These are phyloP conservation scores for Urosaurus nigricauda DNA, from an alignment of 2,797 vertebrate genomes.

Conservation along the genomic window DNA sequence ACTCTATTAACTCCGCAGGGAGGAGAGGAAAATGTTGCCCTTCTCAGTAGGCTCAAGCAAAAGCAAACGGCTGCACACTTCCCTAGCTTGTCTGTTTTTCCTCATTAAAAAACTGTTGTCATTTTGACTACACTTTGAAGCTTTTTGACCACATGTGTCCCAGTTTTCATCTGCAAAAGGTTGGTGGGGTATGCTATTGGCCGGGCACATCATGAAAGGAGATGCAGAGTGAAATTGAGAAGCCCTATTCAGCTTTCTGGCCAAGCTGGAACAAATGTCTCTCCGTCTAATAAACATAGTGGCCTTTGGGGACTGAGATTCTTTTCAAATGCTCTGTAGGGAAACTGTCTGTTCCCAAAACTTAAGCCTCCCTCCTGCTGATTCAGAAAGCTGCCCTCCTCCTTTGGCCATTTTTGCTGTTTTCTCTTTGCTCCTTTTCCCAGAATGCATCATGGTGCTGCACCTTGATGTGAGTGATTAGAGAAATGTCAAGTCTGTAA, in stretches of 20 bases:
- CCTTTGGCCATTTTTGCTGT: not conserved
- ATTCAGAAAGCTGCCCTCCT: not conserved
- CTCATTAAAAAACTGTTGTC: no score
- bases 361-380: not conserved
- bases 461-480: constrained; percentile 33
- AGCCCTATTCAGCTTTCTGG: not conserved
- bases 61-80: no score
- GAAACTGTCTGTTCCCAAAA: not conserved
- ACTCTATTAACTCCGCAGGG: no score
- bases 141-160: no score
- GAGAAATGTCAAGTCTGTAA: constrained; percentile 28
- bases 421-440: not conserved
- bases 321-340: not conserved
- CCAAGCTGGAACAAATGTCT: not conserved
- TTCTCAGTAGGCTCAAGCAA: no score
- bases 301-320: not conserved
- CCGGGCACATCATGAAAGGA: no score
- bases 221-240: not conserved
- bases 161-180: no score
- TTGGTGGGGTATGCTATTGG: not conserved
- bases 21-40: no score
- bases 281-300: not conserved
- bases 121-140: no score
- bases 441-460: not conserved
- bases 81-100: no score